Percentiles rank a stretch among this genome's conserved stretches.
Conservation (phyloP, 2,113 vertebrate genomes). For the Baryphthengus martii region DNA sequence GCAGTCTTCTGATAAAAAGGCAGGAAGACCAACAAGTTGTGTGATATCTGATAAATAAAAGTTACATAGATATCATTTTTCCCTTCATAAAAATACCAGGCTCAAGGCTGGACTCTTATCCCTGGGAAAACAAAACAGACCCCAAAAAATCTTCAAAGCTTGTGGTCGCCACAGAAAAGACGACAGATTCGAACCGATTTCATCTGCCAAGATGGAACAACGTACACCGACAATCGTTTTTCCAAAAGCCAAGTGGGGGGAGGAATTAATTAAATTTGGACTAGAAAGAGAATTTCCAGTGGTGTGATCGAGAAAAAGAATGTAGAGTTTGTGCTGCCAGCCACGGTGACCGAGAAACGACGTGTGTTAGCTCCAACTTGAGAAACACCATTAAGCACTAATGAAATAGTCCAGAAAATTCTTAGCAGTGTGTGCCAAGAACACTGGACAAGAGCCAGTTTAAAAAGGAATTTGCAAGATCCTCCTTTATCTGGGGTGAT, state of each 20-base stretch:
- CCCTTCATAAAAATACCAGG: not conserved
- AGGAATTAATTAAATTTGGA: conserved; percentile 16
- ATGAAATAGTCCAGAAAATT: not conserved
- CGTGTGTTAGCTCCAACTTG: not conserved
- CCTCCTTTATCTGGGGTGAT: not conserved
- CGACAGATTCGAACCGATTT: not conserved
- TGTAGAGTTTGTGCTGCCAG: not conserved
- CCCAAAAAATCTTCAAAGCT: not conserved
- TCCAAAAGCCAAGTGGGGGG: not conserved
- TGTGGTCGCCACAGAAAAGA: not conserved
- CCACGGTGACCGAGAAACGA: not conserved
- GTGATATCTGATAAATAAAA: not conserved
- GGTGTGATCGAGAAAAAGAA: not conserved
- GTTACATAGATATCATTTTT: not conserved
- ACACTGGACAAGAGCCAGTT: not conserved
- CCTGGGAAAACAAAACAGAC: not conserved
- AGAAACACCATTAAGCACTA: not conserved
- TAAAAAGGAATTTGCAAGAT: conserved; percentile 2
- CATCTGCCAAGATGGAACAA: not conserved
- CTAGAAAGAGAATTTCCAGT: not conserved
- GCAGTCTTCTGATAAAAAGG: not conserved
- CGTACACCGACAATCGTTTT: not conserved
- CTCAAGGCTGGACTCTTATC: not conserved
- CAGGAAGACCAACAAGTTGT: not conserved
- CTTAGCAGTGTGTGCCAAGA: not conserved